Conservation (phyloP, 1,140 invertebrate genomes). For the Drosophila malerkotliana region DNA sequence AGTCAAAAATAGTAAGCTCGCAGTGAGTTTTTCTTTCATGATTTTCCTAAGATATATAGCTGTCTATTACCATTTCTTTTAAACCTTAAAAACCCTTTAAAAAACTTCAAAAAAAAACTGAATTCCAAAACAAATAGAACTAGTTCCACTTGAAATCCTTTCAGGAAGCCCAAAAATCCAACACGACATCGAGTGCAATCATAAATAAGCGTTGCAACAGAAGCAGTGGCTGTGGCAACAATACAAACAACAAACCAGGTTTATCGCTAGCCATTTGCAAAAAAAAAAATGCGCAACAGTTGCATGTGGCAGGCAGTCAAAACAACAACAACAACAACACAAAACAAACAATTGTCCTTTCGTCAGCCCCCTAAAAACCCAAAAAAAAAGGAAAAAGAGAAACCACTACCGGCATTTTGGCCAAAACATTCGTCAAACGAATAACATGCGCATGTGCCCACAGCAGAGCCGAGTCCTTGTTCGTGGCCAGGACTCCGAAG, state of each 20-base stretch:
- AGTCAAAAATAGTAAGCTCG: no score
- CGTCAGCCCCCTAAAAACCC: constrained; percentile 43
- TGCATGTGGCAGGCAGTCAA: constrained; percentile 54
- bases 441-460: constrained; percentile 74
- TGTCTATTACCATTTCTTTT: no score
- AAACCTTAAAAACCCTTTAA: neutral
- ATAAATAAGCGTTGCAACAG: constrained; percentile 33
- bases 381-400: neutral
- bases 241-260: constrained; percentile 14
- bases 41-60: no score
- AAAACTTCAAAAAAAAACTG: neutral
- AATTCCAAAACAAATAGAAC: constrained; percentile 3
- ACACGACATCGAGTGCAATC: constrained; percentile 49
- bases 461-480: constrained; percentile 41
- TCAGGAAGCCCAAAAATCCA: constrained; percentile 20
- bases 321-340: constrained; percentile 40
- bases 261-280: constrained; percentile 57
- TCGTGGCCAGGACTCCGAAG: constrained; percentile 20
- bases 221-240: constrained; percentile 24
- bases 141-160: constrained; percentile 23
- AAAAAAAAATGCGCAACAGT: constrained; percentile 81
- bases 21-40: no score
- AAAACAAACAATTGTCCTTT: constrained; percentile 77
- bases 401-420: constrained; percentile 51
- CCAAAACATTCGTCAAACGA: neutral